phyloP scores from a whole-genome alignment of 2,888 invertebrate species.

The Rutpela maculata region DNA sequence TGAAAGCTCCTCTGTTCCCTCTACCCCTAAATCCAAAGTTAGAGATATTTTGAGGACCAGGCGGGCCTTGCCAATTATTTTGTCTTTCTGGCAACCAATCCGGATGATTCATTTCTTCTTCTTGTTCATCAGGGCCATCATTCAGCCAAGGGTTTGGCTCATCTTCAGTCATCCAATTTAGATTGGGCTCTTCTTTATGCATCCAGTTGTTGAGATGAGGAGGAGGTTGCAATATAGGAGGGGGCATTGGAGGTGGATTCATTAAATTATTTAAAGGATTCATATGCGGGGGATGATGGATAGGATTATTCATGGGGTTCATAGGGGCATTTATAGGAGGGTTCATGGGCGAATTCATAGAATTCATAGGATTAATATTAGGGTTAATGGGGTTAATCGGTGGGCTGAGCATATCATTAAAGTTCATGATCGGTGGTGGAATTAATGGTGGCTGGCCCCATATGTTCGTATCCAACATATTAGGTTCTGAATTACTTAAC shows the following conservation, averaged over 20 bases:
- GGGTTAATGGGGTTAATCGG: constrained; percentile 44
- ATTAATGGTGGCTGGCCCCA: constrained; percentile 52
- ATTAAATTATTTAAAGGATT: constrained; percentile 21
- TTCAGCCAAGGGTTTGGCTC: constrained; percentile 28
- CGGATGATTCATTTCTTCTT: constrained; percentile 21
- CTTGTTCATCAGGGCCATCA: constrained; percentile 8
- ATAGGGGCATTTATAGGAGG: constrained; percentile 3
- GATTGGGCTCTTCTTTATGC: constrained; percentile 9
- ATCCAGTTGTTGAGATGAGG: constrained; percentile 36
- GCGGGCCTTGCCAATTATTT: constrained; percentile 44
- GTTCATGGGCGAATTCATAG: constrained; percentile 34
- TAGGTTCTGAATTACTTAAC: constrained; percentile 34
- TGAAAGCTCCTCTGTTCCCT: constrained; percentile 42
- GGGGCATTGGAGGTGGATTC: constrained; percentile 27
- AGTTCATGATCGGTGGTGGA: constrained; percentile 52
- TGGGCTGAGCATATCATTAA: constrained; percentile 52
- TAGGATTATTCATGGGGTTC: background rate
- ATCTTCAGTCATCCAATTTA: constrained; percentile 15
- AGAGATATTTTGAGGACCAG: constrained; percentile 26
- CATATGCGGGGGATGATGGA: constrained; percentile 11
- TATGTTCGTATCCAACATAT: constrained; percentile 37
- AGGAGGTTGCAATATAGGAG: constrained; percentile 43
- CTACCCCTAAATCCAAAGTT: constrained; percentile 44
- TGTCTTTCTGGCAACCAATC: constrained; percentile 33
- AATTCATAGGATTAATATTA: constrained; percentile 43